Evolutionary conservation across 2,113 vertebrate species (phyloP).

Genomic region (Asarcornis scutulata): DNA sequence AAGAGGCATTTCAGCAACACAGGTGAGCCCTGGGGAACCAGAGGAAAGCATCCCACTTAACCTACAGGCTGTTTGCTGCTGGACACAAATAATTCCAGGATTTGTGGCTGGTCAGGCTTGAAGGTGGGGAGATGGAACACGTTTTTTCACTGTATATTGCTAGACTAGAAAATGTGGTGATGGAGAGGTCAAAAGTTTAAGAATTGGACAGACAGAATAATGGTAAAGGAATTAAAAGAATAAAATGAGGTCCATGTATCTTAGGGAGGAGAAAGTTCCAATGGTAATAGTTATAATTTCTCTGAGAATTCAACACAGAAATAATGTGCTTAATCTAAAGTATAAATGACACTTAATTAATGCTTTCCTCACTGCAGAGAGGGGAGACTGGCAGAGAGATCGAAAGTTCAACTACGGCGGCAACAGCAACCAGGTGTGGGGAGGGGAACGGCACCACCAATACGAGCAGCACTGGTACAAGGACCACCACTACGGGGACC

Average conservation of each 20-base stretch:
- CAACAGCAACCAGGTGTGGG: constrained; percentile 88
- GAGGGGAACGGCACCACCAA: constrained; percentile 90
- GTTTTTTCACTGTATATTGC: background rate
- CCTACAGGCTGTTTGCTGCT: background rate
- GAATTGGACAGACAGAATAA: background rate
- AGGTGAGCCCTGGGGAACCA: constrained; percentile 70
- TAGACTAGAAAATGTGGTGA: background rate
- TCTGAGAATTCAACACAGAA: background rate
- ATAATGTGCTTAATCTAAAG: background rate
- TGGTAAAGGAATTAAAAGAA: background rate
- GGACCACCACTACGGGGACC: constrained; percentile 92
- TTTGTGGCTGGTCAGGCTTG: background rate
- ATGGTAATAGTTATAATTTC: background rate
- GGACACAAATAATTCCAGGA: background rate
- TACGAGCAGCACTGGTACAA: constrained; percentile 95
- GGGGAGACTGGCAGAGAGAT: constrained; percentile 94
- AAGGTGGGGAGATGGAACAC: background rate
- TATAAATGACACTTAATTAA: background rate
- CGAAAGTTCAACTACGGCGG: constrained; percentile 90
- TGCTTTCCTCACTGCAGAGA: constrained; percentile 75
- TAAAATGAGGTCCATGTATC: background rate
- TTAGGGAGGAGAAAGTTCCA: background rate
- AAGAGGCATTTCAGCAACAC: constrained; percentile 91
- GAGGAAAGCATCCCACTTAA: background rate
- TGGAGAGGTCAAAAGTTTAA: background rate